Conservation (phyloP, 2,888 invertebrate genomes). For the Thymelicus acteon region DNA sequence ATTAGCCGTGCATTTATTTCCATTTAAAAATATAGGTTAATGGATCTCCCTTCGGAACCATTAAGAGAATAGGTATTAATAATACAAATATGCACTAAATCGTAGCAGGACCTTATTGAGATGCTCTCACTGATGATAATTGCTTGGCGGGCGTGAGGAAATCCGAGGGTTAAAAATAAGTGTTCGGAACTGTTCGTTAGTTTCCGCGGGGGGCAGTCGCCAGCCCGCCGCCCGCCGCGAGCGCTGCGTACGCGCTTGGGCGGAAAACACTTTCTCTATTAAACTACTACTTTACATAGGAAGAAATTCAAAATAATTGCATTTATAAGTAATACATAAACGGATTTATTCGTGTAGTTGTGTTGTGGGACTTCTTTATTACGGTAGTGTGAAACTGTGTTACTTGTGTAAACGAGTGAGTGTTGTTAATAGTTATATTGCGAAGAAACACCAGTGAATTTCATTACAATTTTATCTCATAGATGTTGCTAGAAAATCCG, state of each 20-base stretch:
- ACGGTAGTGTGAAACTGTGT: constrained; percentile 34
- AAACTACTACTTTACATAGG: constrained; percentile 2
- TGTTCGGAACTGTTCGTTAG: constrained; percentile 67
- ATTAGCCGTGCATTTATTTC: constrained; percentile 57
- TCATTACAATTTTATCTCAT: background rate
- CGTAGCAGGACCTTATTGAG: constrained; percentile 43
- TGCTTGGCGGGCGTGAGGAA: constrained; percentile 48
- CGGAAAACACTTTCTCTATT: constrained; percentile 44
- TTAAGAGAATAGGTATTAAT: constrained; percentile 62
- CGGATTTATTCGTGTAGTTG: background rate
- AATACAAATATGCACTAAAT: constrained; percentile 42
- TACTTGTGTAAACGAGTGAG: constrained; percentile 40
- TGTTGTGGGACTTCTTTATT: background rate
- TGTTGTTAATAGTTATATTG: constrained; percentile 25
- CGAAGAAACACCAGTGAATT: background rate
- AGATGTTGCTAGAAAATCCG: background rate
- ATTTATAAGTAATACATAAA: constrained; percentile 12
- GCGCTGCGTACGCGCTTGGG: constrained; percentile 69
- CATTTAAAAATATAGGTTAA: constrained; percentile 77
- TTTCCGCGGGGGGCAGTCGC: constrained; percentile 65
- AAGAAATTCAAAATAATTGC: background rate
- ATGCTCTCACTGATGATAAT: constrained; percentile 44
- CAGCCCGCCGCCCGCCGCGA: constrained; percentile 69
- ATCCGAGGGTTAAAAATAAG: constrained; percentile 76
- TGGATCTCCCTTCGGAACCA: constrained; percentile 66